Evolutionary conservation across 2,113 vertebrate genomes (phyloP).

Genomic region (Carlito syrichta): DNA sequence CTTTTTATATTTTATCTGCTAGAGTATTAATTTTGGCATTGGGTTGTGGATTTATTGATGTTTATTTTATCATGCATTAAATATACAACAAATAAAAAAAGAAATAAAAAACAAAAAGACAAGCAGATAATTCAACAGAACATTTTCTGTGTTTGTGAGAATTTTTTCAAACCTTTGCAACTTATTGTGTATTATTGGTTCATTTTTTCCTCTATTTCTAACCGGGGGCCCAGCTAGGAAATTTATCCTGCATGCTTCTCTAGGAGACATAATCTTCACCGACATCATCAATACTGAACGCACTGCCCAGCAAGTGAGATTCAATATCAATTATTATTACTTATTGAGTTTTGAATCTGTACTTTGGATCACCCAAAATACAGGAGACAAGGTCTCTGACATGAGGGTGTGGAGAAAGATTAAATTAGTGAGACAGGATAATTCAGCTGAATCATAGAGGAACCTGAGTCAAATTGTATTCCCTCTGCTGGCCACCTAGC

Average conservation of each 20-base stretch:
- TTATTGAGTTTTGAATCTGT: background rate
- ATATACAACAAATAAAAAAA: background rate
- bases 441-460: background rate
- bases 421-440: background rate
- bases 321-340: conserved; percentile 66
- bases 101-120: background rate
- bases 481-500: background rate
- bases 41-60: background rate
- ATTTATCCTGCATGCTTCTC: background rate
- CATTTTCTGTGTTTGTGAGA: background rate
- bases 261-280: conserved; percentile 50
- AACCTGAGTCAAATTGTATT: background rate
- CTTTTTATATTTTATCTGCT: background rate
- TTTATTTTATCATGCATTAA: background rate
- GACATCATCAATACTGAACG: conserved; percentile 57
- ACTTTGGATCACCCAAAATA: conserved; percentile 11
- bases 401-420: background rate
- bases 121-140: background rate
- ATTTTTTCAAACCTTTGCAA: background rate
- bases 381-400: conserved; percentile 27
- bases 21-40: background rate
- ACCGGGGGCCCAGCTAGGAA: background rate
- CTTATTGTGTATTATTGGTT: background rate
- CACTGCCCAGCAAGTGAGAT: background rate
- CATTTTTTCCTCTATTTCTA: background rate